Evolutionary conservation across 2,888 invertebrate species (phyloP), one percentile per base, ranked within the genome.

Genomic region (Xiphydria camelus): DNA sequence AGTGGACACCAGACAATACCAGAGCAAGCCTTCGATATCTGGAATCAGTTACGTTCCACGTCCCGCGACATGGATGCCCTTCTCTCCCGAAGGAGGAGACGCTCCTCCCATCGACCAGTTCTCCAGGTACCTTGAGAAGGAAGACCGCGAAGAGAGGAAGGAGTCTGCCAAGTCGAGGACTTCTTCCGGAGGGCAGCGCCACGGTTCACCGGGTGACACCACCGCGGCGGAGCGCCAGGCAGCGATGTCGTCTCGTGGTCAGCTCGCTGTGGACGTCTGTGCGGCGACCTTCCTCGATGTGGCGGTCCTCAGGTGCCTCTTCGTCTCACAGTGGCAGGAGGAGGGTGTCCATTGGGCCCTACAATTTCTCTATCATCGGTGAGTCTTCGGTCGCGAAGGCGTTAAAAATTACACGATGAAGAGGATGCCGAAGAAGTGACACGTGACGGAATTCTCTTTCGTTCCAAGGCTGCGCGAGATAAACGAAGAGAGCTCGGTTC

Each of bases 281-380:
- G 87, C 91, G 14, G 99, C 99, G 0, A 96, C 95, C 1, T 97
- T 95, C 74, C 80, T 99, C 43, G 99, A 99, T 75, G 93, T 99
- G 0, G 94, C 96, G 2, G 96, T 98, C 0, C 77, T 99, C 41
- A 83, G 98, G 39, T 97, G 98, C 71, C 81, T 99, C 9, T 96
- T 99, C 70, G 90, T 96, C 49, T 85, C 93, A 0, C 94, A 96
- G 68, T 99, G 99, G 99, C 89, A 93, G 69, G 97, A 98, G 71
- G 97, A 98, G 73, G 99, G 99, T 0, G 89, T 98, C 7, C 93
- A 91, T 74, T 99, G 99, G 99, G 95, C 94, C 9, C 77, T 98
- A 20, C 91, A 93, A 72, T 97, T 89, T 76, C 79, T 94, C 52
- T 91, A 91, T 64, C 91, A 93, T 69, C 85, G 94, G 93, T 91